phyloP scores from a whole-genome alignment of 2,797 vertebrate genomes.

The Poeciliopsis presidionis region DNA sequence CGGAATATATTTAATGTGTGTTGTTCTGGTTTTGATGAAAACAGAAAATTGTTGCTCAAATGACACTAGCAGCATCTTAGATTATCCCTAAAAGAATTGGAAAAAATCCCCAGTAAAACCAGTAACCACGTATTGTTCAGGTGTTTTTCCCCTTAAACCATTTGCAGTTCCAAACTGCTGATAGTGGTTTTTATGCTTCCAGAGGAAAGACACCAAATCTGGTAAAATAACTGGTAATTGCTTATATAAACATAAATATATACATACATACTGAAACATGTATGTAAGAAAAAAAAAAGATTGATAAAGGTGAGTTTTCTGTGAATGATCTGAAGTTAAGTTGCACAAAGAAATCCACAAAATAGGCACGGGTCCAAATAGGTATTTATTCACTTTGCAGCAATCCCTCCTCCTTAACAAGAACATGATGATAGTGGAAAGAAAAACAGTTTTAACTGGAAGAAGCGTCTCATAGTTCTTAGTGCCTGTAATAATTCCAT shows the following conservation, averaged over 20 bases:
- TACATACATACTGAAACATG: too few species aligned
- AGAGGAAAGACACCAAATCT: background rate
- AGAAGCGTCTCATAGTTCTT: background rate
- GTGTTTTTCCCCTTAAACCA: background rate
- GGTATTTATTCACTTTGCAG: background rate
- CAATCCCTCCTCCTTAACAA: background rate
- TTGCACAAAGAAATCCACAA: background rate
- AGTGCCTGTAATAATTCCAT: background rate
- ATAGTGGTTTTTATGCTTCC: background rate
- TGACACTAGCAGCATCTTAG: background rate
- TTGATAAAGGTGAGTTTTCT: background rate
- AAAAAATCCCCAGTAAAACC: background rate
- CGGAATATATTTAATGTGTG: background rate
- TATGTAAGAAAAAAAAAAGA: too few species aligned
- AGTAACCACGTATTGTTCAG: background rate
- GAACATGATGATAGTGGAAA: background rate
- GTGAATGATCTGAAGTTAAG: background rate
- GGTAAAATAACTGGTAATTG: background rate
- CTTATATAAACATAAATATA: too few species aligned
- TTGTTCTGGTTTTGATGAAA: background rate
- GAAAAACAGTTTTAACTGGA: background rate
- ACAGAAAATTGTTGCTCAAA: background rate
- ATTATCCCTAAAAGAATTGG: background rate
- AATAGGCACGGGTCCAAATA: background rate
- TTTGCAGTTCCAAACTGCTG: background rate